Conservation (phyloP, 2,888 invertebrate species). For the Drosophila ezoana region DNA sequence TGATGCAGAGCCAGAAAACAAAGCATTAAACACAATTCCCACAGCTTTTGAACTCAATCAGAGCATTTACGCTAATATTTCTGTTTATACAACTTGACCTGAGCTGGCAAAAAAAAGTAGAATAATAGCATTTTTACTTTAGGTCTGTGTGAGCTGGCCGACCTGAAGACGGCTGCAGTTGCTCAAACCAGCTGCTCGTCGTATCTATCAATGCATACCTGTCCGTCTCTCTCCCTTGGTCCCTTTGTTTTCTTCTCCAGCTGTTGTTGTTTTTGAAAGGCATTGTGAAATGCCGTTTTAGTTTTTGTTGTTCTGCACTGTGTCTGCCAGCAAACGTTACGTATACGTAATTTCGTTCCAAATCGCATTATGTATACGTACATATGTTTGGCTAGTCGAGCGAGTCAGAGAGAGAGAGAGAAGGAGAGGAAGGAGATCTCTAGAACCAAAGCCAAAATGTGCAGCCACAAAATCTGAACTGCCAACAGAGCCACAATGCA, state of each 20-base stretch:
- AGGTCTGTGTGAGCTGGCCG: constrained; percentile 20
- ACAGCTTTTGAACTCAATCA: constrained; percentile 57
- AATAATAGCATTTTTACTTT: constrained; percentile 35
- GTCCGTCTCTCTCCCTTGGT: neutral
- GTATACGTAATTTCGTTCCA: constrained; percentile 74
- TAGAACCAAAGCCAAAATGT: constrained; percentile 30
- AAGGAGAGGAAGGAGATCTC: neutral
- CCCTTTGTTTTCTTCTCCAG: constrained; percentile 2
- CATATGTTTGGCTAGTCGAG: constrained; percentile 25
- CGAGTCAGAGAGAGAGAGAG: neutral
- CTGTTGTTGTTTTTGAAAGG: constrained; percentile 17
- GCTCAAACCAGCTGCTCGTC: constrained; percentile 5
- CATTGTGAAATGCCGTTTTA: constrained; percentile 44
- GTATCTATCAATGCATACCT: constrained; percentile 35
- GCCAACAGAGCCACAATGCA: constrained; percentile 52
- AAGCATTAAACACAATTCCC: constrained; percentile 34
- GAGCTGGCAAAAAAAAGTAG: constrained; percentile 20
- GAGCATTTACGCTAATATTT: constrained; percentile 68
- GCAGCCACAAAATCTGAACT: constrained; percentile 53
- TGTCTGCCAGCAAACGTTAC: constrained; percentile 46
- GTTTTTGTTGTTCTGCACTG: constrained; percentile 16
- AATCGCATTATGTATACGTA: constrained; percentile 60
- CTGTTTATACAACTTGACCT: constrained; percentile 44
- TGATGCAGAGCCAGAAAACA: constrained; percentile 18
- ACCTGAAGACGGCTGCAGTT: constrained; percentile 11